These are phyloP conservation scores for Watsonalla binaria DNA, from an alignment of 2,888 invertebrate species.

Conservation along the genomic window DNA sequence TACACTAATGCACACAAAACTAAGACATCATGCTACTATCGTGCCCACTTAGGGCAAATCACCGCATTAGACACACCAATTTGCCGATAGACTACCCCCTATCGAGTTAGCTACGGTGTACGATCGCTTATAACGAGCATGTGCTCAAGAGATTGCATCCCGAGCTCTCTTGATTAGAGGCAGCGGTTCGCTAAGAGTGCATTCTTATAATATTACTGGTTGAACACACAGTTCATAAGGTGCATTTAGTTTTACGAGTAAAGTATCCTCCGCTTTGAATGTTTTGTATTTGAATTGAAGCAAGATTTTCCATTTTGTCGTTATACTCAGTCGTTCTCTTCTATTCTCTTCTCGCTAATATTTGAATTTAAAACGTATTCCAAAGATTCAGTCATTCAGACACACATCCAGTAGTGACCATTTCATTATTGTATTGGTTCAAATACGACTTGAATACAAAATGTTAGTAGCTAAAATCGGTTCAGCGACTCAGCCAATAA, in stretches of 20 bases:
- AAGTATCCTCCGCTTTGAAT: neutral
- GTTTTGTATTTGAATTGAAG: no score
- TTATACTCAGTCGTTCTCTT: no score
- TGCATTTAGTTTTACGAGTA: neutral
- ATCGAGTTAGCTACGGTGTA: slow-evolving; percentile 24
- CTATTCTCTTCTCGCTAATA: no score
- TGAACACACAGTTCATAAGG: slow-evolving; percentile 4
- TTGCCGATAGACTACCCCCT: slow-evolving; percentile 22
- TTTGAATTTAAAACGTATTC: no score
- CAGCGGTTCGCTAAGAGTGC: slow-evolving; percentile 15
- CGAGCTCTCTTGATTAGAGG: slow-evolving; percentile 25
- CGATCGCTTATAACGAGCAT: slow-evolving; percentile 24
- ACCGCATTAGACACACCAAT: slow-evolving; percentile 15
- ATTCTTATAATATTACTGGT: slow-evolving; percentile 13
- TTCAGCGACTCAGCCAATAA: no score
- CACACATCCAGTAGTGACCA: no score
- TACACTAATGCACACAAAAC: neutral
- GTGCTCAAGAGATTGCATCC: slow-evolving; percentile 17
- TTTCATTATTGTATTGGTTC: no score
- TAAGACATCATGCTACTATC: neutral
- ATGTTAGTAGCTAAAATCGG: no score
- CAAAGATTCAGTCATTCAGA: no score
- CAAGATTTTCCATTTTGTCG: no score
- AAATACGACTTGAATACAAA: no score
- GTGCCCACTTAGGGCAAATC: slow-evolving; percentile 9